These are phyloP conservation scores for Coenonympha arcania DNA, from an alignment of 2,888 invertebrate genomes.

Conservation along the genomic window DNA sequence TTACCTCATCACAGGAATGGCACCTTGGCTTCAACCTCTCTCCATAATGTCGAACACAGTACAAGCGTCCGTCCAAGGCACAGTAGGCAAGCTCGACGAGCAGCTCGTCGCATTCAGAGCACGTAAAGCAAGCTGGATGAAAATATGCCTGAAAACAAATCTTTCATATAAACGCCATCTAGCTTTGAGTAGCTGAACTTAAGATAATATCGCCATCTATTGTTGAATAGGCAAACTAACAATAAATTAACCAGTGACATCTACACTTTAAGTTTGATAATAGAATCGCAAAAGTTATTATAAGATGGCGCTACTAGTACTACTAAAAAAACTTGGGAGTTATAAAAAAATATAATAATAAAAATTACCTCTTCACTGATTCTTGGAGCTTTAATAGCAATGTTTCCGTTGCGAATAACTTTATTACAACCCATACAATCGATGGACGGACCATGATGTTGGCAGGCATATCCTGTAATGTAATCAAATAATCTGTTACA, in stretches of 20 bases:
- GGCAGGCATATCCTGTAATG: conserved; percentile 77
- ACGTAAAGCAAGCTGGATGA: conserved; percentile 96
- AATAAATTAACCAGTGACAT: not conserved
- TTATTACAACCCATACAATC: conserved; percentile 89
- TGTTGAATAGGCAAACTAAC: not conserved
- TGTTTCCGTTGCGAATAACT: conserved; percentile 83
- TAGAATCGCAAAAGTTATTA: not conserved
- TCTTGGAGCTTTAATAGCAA: conserved; percentile 89
- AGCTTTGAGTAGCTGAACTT: conserved; percentile 27
- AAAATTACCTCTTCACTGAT: conserved; percentile 77
- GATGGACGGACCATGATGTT: conserved; percentile 71
- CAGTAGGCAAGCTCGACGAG: conserved; percentile 98
- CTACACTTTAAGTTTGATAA: not conserved
- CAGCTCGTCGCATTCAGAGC: conserved; percentile 90
- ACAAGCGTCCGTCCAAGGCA: conserved; percentile 88
- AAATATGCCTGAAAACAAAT: conserved; percentile 74
- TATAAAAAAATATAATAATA: not conserved
- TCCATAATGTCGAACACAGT: conserved; percentile 97
- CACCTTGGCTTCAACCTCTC: conserved; percentile 96
- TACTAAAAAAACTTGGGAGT: not conserved
- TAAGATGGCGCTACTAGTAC: not conserved
- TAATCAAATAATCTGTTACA: no score
- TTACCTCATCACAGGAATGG: conserved; percentile 98
- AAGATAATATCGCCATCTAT: not conserved
- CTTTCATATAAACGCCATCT: conserved; percentile 35